Percentiles rank a stretch among this genome's conserved stretches.
Evolutionary conservation across 2,888 invertebrate species (phyloP).

Genomic region (Esperia sulphurella): DNA sequence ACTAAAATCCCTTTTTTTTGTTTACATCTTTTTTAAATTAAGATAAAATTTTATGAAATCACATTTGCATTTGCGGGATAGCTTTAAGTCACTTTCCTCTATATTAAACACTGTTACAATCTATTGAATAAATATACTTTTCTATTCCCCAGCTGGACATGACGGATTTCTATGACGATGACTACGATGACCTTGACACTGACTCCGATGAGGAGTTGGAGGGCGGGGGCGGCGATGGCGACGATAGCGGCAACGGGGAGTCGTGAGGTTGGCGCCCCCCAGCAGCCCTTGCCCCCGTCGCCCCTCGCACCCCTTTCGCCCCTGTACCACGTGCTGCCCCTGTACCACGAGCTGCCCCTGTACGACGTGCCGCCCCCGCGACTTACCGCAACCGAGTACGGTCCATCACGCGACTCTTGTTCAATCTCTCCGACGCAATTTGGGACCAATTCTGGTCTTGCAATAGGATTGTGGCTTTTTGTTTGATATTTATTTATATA

Average conservation of each 20-base stretch:
- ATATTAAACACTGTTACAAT: too few relatives aligned
- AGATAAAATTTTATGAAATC: too few relatives aligned
- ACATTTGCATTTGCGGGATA: too few relatives aligned
- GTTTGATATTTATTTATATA: too few relatives aligned
- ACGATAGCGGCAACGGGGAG: slow-evolving; percentile 95
- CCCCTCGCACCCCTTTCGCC: not conserved
- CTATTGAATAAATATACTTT: not conserved
- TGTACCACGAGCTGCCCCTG: too few relatives aligned
- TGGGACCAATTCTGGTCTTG: too few relatives aligned
- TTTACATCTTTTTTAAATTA: too few relatives aligned
- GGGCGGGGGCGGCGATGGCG: slow-evolving; percentile 85
- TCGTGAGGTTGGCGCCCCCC: slow-evolving; percentile 82
- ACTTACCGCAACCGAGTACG: slow-evolving; percentile 27
- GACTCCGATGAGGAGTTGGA: slow-evolving; percentile 83
- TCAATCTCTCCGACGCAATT: too few relatives aligned
- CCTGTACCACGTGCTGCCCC: too few relatives aligned
- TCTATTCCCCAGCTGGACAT: slow-evolving; percentile 83
- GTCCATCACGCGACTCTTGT: slow-evolving; percentile 23
- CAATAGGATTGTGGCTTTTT: too few relatives aligned
- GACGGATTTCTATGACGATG: slow-evolving; percentile 97
- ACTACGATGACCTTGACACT: slow-evolving; percentile 92
- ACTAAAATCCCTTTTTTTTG: too few relatives aligned
- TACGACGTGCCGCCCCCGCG: slow-evolving; percentile 18
- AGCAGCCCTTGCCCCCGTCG: slow-evolving; percentile 14
- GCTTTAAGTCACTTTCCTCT: too few relatives aligned